Conservation (phyloP, 2,113 vertebrate species). For the Glaucidium brasilianum region DNA sequence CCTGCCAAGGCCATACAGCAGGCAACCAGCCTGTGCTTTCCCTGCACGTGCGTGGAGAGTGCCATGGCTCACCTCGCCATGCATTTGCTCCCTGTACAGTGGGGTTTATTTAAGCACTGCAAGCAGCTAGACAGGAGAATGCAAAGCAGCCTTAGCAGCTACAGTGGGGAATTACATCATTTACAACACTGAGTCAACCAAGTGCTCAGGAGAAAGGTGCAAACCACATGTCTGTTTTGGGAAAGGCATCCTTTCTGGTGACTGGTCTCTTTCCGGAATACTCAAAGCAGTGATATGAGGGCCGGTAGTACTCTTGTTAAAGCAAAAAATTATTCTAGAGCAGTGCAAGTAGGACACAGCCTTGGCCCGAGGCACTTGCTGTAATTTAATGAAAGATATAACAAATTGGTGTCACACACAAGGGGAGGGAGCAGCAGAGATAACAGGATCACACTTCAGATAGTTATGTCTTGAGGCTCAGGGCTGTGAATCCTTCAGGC, state of each 20-base stretch:
- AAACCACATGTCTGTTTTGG: not conserved
- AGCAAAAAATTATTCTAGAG: not conserved
- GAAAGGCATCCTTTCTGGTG: not conserved
- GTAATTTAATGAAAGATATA: not conserved
- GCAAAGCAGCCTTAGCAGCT: not conserved
- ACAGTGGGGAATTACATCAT: not conserved
- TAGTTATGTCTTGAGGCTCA: not conserved
- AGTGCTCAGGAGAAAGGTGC: not conserved
- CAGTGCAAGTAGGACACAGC: not conserved
- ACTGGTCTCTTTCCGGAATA: not conserved
- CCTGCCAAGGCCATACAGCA: not conserved
- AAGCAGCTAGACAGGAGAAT: not conserved
- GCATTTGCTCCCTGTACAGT: rapidly evolving
- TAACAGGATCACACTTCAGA: not conserved
- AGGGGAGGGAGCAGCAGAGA: not conserved
- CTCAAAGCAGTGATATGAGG: not conserved
- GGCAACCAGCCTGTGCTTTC: not conserved
- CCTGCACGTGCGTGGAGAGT: rapidly evolving
- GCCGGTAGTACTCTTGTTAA: not conserved
- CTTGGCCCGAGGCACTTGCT: not conserved
- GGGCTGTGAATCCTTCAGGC: not conserved
- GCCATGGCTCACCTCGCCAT: not conserved
- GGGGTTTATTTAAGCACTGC: not conserved
- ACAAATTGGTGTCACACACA: not conserved
- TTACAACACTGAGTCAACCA: not conserved